Evolutionary conservation across 2,888 invertebrate genomes (phyloP).

Genomic region (Achlya flavicornis): DNA sequence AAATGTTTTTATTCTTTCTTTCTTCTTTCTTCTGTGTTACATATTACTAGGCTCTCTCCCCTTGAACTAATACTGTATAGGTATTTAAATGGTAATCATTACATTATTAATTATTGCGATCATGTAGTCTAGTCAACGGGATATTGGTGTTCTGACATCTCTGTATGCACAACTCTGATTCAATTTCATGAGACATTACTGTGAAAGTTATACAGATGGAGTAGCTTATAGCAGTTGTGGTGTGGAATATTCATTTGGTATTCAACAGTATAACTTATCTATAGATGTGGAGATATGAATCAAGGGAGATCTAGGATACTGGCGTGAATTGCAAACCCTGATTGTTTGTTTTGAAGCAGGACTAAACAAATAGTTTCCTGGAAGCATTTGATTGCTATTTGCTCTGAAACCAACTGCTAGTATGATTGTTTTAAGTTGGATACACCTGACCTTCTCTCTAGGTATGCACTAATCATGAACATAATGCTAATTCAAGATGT

Average conservation of each 20-base stretch:
- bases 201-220: neutral
- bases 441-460: neutral
- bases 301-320: neutral
- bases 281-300: neutral
- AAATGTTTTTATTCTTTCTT: too few species aligned
- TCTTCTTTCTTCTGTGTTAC: too few species aligned
- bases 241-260: neutral
- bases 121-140: neutral
- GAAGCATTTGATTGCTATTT: slow-evolving; percentile 1
- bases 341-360: neutral
- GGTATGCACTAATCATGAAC: too few species aligned
- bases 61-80: too few species aligned
- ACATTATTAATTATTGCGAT: too few species aligned
- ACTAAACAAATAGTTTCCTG: neutral
- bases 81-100: too few species aligned
- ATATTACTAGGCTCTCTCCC: too few species aligned
- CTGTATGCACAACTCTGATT: neutral
- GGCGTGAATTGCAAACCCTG: neutral
- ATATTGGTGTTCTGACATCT: neutral
- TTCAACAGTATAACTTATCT: neutral
- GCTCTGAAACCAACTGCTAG: neutral
- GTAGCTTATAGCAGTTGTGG: neutral
- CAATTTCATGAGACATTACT: neutral
- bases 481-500: too few species aligned
- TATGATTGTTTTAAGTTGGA: neutral